These are phyloP conservation scores for Yponomeuta malinellus DNA, from an alignment of 2,888 invertebrate species.

Conservation along the genomic window DNA sequence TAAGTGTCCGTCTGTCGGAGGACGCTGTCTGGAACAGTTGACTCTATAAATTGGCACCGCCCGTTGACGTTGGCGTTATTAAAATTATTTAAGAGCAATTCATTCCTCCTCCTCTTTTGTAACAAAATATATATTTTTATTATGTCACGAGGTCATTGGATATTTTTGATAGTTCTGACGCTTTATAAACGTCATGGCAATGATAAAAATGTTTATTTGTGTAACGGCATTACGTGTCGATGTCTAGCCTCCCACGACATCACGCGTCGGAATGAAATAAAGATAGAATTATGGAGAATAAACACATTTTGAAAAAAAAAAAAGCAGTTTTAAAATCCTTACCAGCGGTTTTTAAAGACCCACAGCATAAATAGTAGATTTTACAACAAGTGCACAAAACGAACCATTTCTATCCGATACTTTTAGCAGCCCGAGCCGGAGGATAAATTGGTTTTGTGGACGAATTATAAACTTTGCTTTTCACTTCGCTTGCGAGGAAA, in stretches of 20 bases:
- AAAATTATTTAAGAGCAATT: constrained; percentile 17
- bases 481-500: no score
- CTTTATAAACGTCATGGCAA: not conserved
- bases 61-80: constrained; percentile 8
- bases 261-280: no score
- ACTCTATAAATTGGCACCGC: not conserved
- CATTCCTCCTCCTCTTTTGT: constrained; percentile 4
- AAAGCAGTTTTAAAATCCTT: no score
- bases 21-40: not conserved
- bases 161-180: constrained; percentile 8
- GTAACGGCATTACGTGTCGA: not conserved
- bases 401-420: no score
- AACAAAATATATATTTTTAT: constrained; percentile 8
- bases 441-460: no score
- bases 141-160: constrained; percentile 5
- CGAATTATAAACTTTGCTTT: no score
- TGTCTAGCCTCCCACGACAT: not conserved
- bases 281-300: no score
- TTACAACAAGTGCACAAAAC: no score
- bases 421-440: no score
- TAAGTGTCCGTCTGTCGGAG: not conserved
- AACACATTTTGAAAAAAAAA: no score
- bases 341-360: no score
- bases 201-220: not conserved
- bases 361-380: no score